Evolutionary conservation across 2,797 vertebrate genomes (phyloP).

Genomic region (Pelobates cultripes): DNA sequence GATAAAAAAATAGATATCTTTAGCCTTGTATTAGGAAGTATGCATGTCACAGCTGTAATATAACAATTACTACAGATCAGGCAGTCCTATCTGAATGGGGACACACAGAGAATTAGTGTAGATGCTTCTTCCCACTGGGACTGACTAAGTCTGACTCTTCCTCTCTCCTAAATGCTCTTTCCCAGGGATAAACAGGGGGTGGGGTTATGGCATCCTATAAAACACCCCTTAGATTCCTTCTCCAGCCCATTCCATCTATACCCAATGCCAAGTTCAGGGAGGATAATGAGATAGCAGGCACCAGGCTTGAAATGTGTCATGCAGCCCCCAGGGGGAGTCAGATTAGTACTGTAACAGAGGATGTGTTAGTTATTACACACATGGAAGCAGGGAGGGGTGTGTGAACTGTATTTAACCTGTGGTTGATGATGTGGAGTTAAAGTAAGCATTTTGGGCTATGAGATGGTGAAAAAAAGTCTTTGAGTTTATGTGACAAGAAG

Average conservation of each 20-base stretch:
- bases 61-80: too few species aligned
- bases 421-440: conserved; percentile 8
- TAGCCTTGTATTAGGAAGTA: not conserved
- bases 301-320: not conserved
- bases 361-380: not conserved
- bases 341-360: conserved; percentile 6
- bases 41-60: not conserved
- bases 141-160: not conserved
- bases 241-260: not conserved
- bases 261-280: conserved; percentile 12
- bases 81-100: too few species aligned
- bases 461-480: conserved; percentile 15
- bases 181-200: not conserved
- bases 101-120: not conserved
- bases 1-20: not conserved
- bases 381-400: not conserved
- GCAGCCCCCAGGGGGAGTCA: conserved; percentile 27
- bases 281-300: not conserved
- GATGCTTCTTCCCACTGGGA: not conserved
- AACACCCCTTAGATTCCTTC: not conserved
- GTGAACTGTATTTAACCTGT: conserved; percentile 23
- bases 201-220: not conserved
- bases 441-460: not conserved
- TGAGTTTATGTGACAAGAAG: not conserved
- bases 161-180: not conserved